These are phyloP conservation scores for Apis mellifera DNA, from an alignment of 1,140 invertebrate species.

Conservation along the genomic window DNA sequence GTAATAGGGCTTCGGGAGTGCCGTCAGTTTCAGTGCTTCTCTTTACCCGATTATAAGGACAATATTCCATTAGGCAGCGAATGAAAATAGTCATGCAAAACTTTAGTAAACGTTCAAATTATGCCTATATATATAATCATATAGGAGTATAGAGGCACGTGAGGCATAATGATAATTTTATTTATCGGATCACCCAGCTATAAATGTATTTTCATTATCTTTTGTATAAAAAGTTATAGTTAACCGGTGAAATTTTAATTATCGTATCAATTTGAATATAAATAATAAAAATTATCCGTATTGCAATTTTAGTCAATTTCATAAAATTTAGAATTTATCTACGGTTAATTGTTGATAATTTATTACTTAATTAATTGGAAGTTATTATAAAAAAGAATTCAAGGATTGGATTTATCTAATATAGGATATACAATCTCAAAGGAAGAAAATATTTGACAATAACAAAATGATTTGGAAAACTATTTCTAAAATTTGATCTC, in stretches of 20 bases:
- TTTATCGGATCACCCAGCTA: too few relatives aligned
- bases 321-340: neutral
- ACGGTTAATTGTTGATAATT: neutral
- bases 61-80: constrained; percentile 77
- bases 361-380: too few relatives aligned
- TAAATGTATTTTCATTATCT: neutral
- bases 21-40: constrained; percentile 80
- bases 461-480: too few relatives aligned
- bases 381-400: neutral
- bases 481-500: neutral
- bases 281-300: neutral
- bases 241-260: neutral
- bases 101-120: constrained; percentile 16
- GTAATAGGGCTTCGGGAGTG: constrained; percentile 76
- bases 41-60: constrained; percentile 80
- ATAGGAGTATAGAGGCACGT: neutral
- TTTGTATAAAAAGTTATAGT: neutral
- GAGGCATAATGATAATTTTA: neutral
- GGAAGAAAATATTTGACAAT: neutral
- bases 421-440: neutral
- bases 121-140: neutral
- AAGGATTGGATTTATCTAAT: neutral
- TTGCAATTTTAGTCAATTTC: neutral
- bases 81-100: constrained; percentile 72
- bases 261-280: neutral